Evolutionary conservation across 2,888 invertebrate species (phyloP).

Genomic region (Monoplex corrugatus): DNA sequence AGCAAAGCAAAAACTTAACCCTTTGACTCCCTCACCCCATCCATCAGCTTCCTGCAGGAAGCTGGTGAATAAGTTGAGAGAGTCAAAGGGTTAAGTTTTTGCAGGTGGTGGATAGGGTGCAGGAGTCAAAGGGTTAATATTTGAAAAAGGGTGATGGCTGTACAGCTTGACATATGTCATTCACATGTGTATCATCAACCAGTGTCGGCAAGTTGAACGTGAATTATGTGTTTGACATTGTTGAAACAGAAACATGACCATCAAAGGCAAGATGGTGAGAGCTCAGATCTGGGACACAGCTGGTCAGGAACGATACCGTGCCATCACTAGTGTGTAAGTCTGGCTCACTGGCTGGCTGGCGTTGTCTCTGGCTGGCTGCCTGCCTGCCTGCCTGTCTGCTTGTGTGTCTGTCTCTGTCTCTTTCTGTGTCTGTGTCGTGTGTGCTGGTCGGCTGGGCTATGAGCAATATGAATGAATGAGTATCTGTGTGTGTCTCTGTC

Average conservation of each 20-base stretch:
- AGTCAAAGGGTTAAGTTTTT: too few relatives aligned
- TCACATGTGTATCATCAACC: background rate
- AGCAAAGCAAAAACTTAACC: too few relatives aligned
- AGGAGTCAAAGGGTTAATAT: too few relatives aligned
- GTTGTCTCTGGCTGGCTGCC: too few relatives aligned
- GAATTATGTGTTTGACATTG: background rate
- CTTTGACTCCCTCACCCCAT: too few relatives aligned
- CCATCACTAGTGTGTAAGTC: slow-evolving; percentile 79
- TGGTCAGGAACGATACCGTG: slow-evolving; percentile 78
- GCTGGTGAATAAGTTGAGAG: too few relatives aligned
- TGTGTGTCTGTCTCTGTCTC: background rate
- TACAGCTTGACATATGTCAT: background rate
- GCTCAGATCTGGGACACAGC: slow-evolving; percentile 94
- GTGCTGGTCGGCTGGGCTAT: too few relatives aligned
- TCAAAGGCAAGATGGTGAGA: slow-evolving; percentile 99
- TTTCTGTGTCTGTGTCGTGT: background rate
- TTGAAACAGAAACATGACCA: slow-evolving; percentile 81
- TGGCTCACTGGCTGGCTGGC: background rate
- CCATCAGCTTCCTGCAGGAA: too few relatives aligned
- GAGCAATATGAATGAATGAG: too few relatives aligned
- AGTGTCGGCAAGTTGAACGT: background rate
- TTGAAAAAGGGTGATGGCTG: too few relatives aligned
- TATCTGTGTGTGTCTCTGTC: too few relatives aligned
- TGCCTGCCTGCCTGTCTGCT: background rate
- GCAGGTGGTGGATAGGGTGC: too few relatives aligned